Conservation (phyloP, 2,113 vertebrate species). For the Agapornis roseicollis region DNA sequence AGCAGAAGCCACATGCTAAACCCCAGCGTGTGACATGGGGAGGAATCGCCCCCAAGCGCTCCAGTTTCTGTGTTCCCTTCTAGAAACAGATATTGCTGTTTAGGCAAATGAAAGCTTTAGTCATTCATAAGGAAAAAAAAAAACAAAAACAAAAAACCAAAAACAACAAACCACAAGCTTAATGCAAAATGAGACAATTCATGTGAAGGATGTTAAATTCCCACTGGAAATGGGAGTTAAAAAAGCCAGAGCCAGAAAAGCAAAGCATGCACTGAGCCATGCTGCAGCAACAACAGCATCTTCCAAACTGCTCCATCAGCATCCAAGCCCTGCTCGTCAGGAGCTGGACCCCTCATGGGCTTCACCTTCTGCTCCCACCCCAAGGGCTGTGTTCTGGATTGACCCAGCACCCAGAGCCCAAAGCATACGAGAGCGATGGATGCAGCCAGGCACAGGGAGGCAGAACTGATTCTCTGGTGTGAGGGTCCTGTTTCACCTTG, state of each 20-base stretch:
- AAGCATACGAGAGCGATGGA: fast-evolving
- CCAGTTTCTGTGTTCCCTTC: background rate
- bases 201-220: background rate
- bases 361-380: background rate
- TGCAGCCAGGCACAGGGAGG: background rate
- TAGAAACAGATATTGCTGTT: background rate
- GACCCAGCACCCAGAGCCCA: background rate
- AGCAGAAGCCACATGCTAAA: background rate
- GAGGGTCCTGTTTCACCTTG: background rate
- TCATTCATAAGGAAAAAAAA: conserved; percentile 35
- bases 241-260: background rate
- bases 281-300: background rate
- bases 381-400: background rate
- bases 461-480: background rate
- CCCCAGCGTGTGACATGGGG: background rate
- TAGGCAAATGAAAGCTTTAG: background rate
- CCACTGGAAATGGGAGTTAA: background rate
- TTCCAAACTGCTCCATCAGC: background rate
- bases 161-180: background rate
- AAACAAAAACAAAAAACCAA: background rate
- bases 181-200: background rate
- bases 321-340: fast-evolving
- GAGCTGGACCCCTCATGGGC: fast-evolving
- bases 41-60: background rate
- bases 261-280: background rate